phyloP scores from a whole-genome alignment of 1,140 invertebrate species.

The Heliconius hewitsoni region DNA sequence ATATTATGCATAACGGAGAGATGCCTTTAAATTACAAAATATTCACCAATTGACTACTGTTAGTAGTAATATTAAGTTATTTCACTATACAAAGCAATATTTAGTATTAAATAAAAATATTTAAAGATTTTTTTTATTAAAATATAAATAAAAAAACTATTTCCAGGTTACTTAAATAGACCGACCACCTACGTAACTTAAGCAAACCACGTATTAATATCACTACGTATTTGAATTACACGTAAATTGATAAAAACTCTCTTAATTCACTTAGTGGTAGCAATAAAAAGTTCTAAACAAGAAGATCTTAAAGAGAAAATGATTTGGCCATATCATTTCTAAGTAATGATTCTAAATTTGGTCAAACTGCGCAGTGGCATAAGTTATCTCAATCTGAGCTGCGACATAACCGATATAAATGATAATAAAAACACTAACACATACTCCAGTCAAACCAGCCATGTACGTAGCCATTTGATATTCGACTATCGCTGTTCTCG shows the following conservation, averaged over 20 bases:
- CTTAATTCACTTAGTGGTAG: neutral
- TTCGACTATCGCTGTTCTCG: conserved; percentile 45
- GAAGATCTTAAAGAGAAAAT: conserved; percentile 2
- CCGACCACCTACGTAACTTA: no score
- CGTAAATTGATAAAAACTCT: neutral
- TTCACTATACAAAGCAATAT: no score
- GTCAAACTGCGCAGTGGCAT: conserved; percentile 66
- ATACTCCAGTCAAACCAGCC: conserved; percentile 46
- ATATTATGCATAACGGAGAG: no score
- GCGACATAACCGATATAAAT: conserved; percentile 65
- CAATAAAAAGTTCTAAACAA: conserved; percentile 4
- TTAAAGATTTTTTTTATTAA: no score
- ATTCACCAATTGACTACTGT: no score
- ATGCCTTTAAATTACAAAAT: no score
- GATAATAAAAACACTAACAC: conserved; percentile 67
- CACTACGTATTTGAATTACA: neutral
- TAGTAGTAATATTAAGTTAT: no score
- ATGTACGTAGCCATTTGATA: conserved; percentile 34
- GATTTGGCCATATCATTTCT: conserved; percentile 3
- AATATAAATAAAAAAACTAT: neutral
- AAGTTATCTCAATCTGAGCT: conserved; percentile 63
- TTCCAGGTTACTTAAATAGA: neutral
- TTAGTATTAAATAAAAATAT: no score
- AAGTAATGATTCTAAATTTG: conserved; percentile 49
- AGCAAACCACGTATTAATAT: neutral